Evolutionary conservation across 2,797 vertebrate genomes (phyloP).

Genomic region (Peromyscus eremicus): DNA sequence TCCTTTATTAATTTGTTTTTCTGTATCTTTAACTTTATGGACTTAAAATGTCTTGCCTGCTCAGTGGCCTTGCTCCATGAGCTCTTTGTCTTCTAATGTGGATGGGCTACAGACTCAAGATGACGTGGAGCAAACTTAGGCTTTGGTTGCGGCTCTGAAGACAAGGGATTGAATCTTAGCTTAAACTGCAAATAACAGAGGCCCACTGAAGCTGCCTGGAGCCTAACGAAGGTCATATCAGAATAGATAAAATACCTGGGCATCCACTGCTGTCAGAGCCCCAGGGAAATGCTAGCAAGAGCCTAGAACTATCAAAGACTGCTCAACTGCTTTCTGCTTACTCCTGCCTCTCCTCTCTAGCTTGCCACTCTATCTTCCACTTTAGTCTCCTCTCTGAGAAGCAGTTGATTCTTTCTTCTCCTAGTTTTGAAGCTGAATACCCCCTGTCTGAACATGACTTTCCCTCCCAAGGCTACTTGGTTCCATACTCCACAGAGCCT

Average conservation of each 20-base stretch:
- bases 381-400: neutral
- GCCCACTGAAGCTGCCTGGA: neutral
- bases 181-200: neutral
- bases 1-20: neutral
- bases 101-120: neutral
- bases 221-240: neutral
- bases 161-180: neutral
- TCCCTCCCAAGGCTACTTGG: neutral
- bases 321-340: neutral
- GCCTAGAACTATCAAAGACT: neutral
- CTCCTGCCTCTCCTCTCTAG: fast-evolving
- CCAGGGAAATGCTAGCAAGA: neutral
- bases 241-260: neutral
- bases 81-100: too few relatives aligned
- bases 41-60: neutral
- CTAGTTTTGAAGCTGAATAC: neutral
- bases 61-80: neutral
- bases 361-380: neutral
- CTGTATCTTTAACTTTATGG: neutral
- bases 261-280: neutral
- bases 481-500: neutral
- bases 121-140: fast-evolving
- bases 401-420: neutral
- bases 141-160: neutral
- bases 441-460: neutral